Evolutionary conservation across 2,888 invertebrate genomes (phyloP).

Genomic region (Ophion slaviceki): DNA sequence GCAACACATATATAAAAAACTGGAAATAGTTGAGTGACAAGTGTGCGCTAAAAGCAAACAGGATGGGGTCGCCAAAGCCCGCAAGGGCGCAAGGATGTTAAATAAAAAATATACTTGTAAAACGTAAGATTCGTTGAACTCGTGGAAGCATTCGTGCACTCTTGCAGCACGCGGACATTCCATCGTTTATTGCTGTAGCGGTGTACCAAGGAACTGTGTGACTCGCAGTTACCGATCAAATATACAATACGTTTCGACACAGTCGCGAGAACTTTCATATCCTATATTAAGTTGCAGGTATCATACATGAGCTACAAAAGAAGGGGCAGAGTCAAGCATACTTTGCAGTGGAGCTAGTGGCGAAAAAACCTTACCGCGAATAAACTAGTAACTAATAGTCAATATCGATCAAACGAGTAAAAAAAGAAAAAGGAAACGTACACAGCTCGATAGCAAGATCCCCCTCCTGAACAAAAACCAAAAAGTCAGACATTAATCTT

Average conservation of each 20-base stretch:
- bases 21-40: too few relatives aligned
- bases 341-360: neutral
- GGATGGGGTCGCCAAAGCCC: too few relatives aligned
- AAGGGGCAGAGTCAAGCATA: neutral
- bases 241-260: neutral
- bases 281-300: neutral
- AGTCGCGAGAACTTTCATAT: constrained; percentile 1
- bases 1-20: too few relatives aligned
- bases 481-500: neutral
- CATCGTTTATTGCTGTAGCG: neutral
- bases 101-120: too few relatives aligned
- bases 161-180: neutral
- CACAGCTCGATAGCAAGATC: neutral
- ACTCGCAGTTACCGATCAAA: constrained; percentile 1
- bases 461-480: neutral
- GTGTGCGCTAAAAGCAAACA: too few relatives aligned
- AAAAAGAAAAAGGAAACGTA: neutral
- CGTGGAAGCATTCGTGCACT: too few relatives aligned
- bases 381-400: neutral
- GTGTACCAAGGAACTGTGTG: neutral
- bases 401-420: neutral
- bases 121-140: too few relatives aligned
- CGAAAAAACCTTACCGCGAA: neutral
- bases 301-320: neutral
- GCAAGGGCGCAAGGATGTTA: too few relatives aligned